Percentiles rank a stretch among this genome's conserved stretches.
phyloP scores from a whole-genome alignment of 2,797 vertebrate species.

The Remorina albescens region DNA sequence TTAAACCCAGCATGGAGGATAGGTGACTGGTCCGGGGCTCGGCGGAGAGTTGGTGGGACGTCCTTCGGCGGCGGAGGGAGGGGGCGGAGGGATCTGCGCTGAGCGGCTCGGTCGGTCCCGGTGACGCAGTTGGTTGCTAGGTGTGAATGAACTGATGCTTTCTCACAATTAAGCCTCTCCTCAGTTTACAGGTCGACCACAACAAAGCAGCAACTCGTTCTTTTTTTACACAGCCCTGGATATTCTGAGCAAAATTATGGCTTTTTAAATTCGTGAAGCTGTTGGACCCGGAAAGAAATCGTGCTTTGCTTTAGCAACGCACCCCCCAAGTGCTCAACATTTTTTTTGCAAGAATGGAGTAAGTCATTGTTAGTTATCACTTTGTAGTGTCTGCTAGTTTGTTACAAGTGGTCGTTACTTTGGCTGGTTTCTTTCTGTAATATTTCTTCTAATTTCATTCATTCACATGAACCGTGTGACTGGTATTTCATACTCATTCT shows the following conservation, averaged over 20 bases:
- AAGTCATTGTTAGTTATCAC: constrained; percentile 68
- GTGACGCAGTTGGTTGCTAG: constrained; percentile 89
- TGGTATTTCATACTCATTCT: not conserved
- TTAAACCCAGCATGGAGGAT: too few relatives aligned
- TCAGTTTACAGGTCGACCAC: constrained; percentile 86
- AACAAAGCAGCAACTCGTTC: constrained; percentile 82
- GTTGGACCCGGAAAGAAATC: constrained; percentile 72
- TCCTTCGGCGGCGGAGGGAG: constrained; percentile 46
- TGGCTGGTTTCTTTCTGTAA: not conserved
- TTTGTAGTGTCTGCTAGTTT: not conserved
- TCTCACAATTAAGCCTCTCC: constrained; percentile 78
- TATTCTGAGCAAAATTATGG: constrained; percentile 81
- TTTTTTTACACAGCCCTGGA: constrained; percentile 67
- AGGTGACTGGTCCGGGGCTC: too few relatives aligned
- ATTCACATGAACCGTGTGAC: not conserved
- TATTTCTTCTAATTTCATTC: not conserved
- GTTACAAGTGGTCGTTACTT: not conserved
- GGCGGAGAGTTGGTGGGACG: constrained; percentile 41
- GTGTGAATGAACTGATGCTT: constrained; percentile 86
- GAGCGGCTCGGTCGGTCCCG: constrained; percentile 48
- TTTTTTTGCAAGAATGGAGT: constrained; percentile 89
- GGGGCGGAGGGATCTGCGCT: constrained; percentile 62
- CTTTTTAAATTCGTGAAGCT: constrained; percentile 78
- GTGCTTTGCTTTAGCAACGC: constrained; percentile 90
- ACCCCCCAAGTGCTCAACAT: constrained; percentile 81